Percentiles rank a stretch among this genome's conserved stretches.
phyloP scores from a whole-genome alignment of 2,797 vertebrate species.

The Protonibea diacanthus region DNA sequence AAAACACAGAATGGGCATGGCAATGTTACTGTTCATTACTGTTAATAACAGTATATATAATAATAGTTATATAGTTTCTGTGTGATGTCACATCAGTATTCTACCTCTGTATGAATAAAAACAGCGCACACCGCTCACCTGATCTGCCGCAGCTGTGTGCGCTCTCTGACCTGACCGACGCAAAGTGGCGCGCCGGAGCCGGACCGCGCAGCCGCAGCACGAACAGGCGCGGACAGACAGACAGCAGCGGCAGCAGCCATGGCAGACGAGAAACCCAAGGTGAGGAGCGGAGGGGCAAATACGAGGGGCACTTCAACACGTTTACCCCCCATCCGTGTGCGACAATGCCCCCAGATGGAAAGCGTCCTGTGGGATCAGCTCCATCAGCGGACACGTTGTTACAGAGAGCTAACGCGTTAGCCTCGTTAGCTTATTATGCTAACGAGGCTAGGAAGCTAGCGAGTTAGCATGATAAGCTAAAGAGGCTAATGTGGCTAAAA shows the following conservation, averaged over 20 bases:
- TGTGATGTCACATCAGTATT: too few species aligned
- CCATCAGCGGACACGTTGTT: not conserved
- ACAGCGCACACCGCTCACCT: not conserved
- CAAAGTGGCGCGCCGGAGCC: constrained; percentile 45
- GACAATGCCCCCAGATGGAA: rapidly evolving
- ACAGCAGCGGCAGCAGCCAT: constrained; percentile 78
- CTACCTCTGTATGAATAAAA: too few species aligned
- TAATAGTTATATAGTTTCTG: too few species aligned
- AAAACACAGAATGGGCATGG: too few species aligned
- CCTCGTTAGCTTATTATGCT: constrained; percentile 71
- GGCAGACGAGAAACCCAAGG: constrained; percentile 97
- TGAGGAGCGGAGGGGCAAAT: constrained; percentile 66
- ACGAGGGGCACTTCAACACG: not conserved
- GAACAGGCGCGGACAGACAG: constrained; percentile 45
- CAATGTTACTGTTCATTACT: too few species aligned
- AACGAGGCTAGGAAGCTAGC: constrained; percentile 50
- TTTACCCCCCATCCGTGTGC: not conserved
- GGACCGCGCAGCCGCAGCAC: constrained; percentile 55
- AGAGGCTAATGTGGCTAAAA: constrained; percentile 32
- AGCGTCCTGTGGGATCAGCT: rapidly evolving
- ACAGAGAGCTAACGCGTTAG: not conserved
- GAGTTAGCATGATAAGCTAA: constrained; percentile 75
- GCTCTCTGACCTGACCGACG: not conserved
- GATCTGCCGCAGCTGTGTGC: constrained; percentile 38
- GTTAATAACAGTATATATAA: too few species aligned